Evolutionary conservation across 2,888 invertebrate species (phyloP).

Genomic region (Catocala sponsa): DNA sequence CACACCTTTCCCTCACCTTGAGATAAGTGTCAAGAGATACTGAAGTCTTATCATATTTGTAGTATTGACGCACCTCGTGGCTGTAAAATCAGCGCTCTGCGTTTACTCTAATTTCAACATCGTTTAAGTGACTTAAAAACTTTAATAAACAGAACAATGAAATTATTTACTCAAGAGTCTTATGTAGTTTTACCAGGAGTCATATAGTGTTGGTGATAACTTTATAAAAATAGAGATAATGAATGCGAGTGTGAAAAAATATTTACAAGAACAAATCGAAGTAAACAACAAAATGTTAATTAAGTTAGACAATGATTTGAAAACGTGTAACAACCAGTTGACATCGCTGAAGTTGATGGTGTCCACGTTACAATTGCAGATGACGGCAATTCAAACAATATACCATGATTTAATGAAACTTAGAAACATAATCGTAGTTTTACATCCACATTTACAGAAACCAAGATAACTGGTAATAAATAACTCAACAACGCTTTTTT

Average conservation of each 20-base stretch:
- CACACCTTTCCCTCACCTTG: conserved; percentile 14
- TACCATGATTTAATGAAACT: conserved; percentile 72
- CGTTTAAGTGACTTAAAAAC: conserved; percentile 3
- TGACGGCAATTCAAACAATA: conserved; percentile 61
- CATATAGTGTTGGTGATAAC: conserved; percentile 25
- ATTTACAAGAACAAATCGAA: conserved; percentile 58
- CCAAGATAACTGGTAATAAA: conserved; percentile 24
- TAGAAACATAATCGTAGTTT: conserved; percentile 61
- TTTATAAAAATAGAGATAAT: conserved; percentile 31
- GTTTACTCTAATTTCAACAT: conserved; percentile 9
- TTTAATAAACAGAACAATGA: conserved; percentile 12
- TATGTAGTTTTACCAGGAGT: conserved; percentile 1
- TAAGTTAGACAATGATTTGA: conserved; percentile 60
- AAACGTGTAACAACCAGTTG: conserved; percentile 59
- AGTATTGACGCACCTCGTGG: conserved; percentile 16
- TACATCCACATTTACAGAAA: conserved; percentile 64
- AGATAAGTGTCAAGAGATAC: conserved; percentile 11
- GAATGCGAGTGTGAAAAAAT: conserved; percentile 42
- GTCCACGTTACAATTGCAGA: conserved; percentile 65
- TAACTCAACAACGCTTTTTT: conserved; percentile 11
- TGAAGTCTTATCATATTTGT: conserved; percentile 23
- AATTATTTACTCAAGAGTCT: conserved; percentile 7
- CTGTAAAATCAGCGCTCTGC: conserved; percentile 16
- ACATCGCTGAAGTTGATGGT: conserved; percentile 63
- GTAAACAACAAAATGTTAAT: conserved; percentile 56